Conservation (phyloP, 2,797 vertebrate genomes). For the Sebastes minor region DNA sequence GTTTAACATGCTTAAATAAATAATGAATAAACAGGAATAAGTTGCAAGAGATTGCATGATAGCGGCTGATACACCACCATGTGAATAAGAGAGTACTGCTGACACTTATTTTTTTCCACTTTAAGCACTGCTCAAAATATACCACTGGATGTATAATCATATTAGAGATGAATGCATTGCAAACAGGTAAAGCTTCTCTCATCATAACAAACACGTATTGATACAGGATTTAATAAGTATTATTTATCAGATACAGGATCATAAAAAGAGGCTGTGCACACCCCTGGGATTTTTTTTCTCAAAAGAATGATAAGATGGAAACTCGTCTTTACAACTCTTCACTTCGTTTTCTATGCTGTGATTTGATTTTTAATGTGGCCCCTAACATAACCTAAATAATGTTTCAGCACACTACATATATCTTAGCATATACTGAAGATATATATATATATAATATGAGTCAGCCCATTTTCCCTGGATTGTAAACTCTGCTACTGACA, state of each 20-base stretch:
- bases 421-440: not conserved
- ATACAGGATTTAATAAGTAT: not conserved
- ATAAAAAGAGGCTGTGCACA: not conserved
- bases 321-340: not conserved
- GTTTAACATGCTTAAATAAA: too few relatives aligned
- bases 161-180: not conserved
- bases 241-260: not conserved
- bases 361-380: not conserved
- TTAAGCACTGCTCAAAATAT: too few relatives aligned
- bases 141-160: not conserved
- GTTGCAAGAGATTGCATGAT: too few relatives aligned
- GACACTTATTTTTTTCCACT: too few relatives aligned
- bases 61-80: too few relatives aligned
- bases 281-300: accelerated
- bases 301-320: not conserved
- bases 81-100: too few relatives aligned
- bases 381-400: not conserved
- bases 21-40: too few relatives aligned
- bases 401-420: not conserved
- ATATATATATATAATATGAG: too few relatives aligned
- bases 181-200: not conserved
- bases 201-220: accelerated
- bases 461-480: not conserved
- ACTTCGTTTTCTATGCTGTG: not conserved
- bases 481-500: constrained; percentile 16